A percentile compares a stretch with the other conserved stretches of the same genome.
phyloP scores from a whole-genome alignment of 2,113 vertebrate species.

The Hydropotes inermis region DNA sequence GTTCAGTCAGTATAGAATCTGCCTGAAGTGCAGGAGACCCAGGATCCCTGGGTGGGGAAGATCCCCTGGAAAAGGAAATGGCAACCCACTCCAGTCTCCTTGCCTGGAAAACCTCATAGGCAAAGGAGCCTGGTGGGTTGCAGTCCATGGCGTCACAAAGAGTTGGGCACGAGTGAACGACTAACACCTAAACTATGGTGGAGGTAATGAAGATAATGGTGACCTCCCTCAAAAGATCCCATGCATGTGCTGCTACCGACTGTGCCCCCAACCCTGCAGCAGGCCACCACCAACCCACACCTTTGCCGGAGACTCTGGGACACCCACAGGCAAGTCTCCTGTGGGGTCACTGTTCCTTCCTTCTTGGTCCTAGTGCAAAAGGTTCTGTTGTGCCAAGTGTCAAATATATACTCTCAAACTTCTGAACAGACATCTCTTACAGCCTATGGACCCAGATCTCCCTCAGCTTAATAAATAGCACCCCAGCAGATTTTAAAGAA shows the following conservation, averaged over 20 bases:
- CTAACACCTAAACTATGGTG: background rate
- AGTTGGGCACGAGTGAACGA: accelerated
- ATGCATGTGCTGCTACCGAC: background rate
- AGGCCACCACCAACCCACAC: background rate
- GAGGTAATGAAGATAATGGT: background rate
- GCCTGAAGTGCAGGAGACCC: background rate
- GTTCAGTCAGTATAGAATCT: background rate
- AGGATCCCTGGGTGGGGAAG: background rate
- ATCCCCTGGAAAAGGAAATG: background rate
- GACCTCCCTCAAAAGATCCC: background rate
- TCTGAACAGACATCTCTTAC: background rate
- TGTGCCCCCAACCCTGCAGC: background rate
- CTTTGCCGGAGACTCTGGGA: background rate
- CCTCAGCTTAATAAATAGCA: background rate
- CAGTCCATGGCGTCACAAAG: background rate
- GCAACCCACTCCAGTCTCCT: background rate
- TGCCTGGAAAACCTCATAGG: background rate
- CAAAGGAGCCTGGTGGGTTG: background rate
- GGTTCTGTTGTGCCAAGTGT: background rate
- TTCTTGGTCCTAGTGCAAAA: background rate
- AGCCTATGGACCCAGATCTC: background rate
- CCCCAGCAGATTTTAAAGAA: background rate
- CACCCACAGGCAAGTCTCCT: background rate
- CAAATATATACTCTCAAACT: background rate
- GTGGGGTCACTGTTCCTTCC: background rate